Base-by-base conservation (phyloP, 2,888 invertebrate species). In the Diogma glabrata region DNA sequence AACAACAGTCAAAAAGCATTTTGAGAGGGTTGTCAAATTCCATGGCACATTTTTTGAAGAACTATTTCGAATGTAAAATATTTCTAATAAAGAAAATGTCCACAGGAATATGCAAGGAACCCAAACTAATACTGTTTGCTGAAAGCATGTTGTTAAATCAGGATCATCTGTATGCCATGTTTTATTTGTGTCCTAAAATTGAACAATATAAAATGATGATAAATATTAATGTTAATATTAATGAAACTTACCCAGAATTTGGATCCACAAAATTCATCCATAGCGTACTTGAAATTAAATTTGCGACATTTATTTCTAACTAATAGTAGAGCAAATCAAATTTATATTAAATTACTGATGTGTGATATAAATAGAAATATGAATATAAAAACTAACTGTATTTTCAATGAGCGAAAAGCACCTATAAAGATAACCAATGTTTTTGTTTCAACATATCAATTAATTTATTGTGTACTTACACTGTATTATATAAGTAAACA, bases 101-200 rank as follows among this genome's bases (percentile, higher is more conserved):
- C 90, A 92, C 14, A 93, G 72, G 67, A 88, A 89, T 49, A 77
- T 74, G 67, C 91, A 90, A 1, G 96, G 95, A 28, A 79, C 71
- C 94, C 95, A 97, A 47, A 91, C 75, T 23, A 96, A 70, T 1
- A 87, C 82, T 1, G 95, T 94, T 67, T 86, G 84, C 71, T 94
- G 86, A 69, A 96, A 94, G 70, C 96, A 97, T 64, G 77, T 77
- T 56, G 95, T 89, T 58, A 96, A 76, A 64, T 89, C 84, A 30
- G 93, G 96, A 67, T 82, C 76, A 7, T 78, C 73, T 16, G 93
- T 85, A 63, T 84, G 66, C 92, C 92, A 92, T 52, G 89, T 81
- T 60, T 81, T 63, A 57, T 79, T 76, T 57, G 70, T 64, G 72
- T 92, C 82, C 95, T 95, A 73, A 57, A 77, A 20, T 20, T 20